Evolutionary conservation across 2,888 invertebrate species (phyloP), one percentile per base, ranked within the genome.

Genomic region (Eupithecia pulchellata): DNA sequence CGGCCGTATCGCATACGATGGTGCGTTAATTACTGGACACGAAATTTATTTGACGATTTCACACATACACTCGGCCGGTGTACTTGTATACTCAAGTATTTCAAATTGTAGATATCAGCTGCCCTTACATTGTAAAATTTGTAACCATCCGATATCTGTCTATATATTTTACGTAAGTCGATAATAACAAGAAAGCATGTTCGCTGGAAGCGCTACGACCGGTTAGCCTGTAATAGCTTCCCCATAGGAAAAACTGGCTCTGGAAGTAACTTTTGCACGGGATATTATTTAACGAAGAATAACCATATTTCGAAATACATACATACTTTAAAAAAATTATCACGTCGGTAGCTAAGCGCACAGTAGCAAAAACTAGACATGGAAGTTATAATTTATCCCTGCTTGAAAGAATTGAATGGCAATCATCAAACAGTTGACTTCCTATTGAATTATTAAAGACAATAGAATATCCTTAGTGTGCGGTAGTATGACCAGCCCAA

Each of bases 161-260:
- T 17, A 57, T 29, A 20, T 27, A 57, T 57, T 57, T 2, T 29
- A 29, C 52, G 4, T 4, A 52, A 52, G 52, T 52, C 17, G 6
- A 57, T 55, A n/a, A 17, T 20, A 17, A 8, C 57, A 57, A 29
- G 29, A 57, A 29, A 27, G 29, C 57, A 29, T 29, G 29, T 8
- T 27, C 2, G 17, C 57, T 29, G 57, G 29, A 17, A 57, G 52
- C 29, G 29, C 29, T 14, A 57, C 79, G 82, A 88, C 90, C 87
- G 88, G 89, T 90, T 86, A 78, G 79, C 78, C 77, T 71, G 79
- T 88, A 86, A 87, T 87, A 83, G 86, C 83, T 87, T 86, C 85
- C 86, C 81, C 78, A 79, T 77, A 83, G 52, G 84, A 89, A 90
- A 89, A 90, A 89, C 79, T 84, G 77, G 86, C 75, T 78, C 78